Conservation (phyloP, 2,888 invertebrate genomes). For the Lepidocyrtoides sp. region DNA sequence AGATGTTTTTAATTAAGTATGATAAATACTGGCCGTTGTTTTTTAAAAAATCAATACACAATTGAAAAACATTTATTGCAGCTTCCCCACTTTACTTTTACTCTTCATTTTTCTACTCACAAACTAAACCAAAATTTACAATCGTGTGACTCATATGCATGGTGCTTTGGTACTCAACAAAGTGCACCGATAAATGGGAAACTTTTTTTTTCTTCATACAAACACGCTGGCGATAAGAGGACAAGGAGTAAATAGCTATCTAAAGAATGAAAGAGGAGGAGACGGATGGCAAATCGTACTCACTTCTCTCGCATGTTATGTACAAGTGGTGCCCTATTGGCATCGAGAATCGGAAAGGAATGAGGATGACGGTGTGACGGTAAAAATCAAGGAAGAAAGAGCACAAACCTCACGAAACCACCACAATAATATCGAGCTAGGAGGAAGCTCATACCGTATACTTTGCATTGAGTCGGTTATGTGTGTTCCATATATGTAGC, state of each 20-base stretch:
- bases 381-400: constrained; percentile 71
- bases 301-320: constrained; percentile 27
- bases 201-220: constrained; percentile 4
- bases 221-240: not conserved
- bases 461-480: not conserved
- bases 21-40: too few relatives aligned
- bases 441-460: constrained; percentile 6
- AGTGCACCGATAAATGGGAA: not conserved
- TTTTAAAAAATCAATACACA: not conserved
- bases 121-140: not conserved
- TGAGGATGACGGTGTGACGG: constrained; percentile 71
- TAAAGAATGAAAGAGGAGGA: constrained; percentile 32
- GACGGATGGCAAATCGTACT: constrained; percentile 52
- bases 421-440: constrained; percentile 14
- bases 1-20: too few relatives aligned
- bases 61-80: too few relatives aligned
- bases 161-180: not conserved
- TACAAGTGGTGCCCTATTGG: constrained; percentile 59
- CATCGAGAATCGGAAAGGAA: constrained; percentile 73
- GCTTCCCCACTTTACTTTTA: not conserved
- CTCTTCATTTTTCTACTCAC: not conserved
- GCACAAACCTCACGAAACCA: constrained; percentile 50
- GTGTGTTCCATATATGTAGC: not conserved
- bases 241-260: constrained; percentile 1
- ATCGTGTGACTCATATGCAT: constrained; percentile 6